Conservation (phyloP, 1,140 invertebrate genomes). For the Chionoecetes opilio region DNA sequence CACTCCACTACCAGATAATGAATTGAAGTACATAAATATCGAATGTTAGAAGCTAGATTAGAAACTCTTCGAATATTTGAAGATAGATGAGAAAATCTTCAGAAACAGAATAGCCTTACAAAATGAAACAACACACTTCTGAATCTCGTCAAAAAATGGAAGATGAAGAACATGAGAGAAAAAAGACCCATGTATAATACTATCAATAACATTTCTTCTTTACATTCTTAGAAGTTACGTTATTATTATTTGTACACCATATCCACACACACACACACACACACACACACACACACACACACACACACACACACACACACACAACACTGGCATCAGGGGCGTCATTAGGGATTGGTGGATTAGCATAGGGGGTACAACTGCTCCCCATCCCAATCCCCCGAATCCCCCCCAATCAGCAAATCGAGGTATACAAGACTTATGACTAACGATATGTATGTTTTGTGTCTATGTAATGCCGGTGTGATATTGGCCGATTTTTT, state of each 20-base stretch:
- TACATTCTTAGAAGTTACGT: neutral
- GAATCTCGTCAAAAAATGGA: no score
- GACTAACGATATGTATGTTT: neutral
- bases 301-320: constrained; percentile 15
- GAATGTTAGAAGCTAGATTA: no score
- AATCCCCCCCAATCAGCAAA: neutral
- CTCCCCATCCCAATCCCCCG: neutral
- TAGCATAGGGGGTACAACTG: neutral
- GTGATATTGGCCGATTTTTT: no score
- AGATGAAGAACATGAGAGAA: neutral
- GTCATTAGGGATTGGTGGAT: neutral
- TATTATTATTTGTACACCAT: neutral
- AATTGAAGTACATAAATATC: no score
- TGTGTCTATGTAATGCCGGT: neutral
- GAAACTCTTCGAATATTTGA: no score
- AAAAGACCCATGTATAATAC: neutral
- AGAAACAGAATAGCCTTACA: no score
- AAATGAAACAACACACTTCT: no score
- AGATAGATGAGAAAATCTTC: no score
- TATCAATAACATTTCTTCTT: no score
- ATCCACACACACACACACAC: neutral
- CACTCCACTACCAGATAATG: no score
- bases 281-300: constrained; percentile 18
- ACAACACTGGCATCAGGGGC: neutral
- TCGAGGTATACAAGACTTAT: neutral